Base-by-base conservation (phyloP, 2,113 vertebrate species). In the Petrocephalus zakoni region DNA sequence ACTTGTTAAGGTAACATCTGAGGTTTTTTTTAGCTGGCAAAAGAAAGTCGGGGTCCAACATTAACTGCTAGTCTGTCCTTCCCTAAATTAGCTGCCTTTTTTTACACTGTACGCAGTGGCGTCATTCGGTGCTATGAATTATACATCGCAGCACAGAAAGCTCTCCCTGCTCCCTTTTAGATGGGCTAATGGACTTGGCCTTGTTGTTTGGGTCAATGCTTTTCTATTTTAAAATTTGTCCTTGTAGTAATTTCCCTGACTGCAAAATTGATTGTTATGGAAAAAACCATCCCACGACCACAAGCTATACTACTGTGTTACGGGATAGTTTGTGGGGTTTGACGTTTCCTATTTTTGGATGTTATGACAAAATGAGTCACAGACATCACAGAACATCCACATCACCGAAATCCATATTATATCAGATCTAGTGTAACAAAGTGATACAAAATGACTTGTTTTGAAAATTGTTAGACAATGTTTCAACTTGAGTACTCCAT, bases 161-260 rank as follows among this genome's bases (percentile, higher is more conserved):
- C 34, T 34, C 42, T 42, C 19, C n/a, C 37, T 78, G 2, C 72
- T 78, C 13, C 11, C 2, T 55, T 55, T 55, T 6, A 8, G 8
- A 49, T 49, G 47, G 72, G 34, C 34, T 78, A 78, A 78, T 78
- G 72, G 29, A 42, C 72, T n/a, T 78, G 72, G 72, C 34, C 72
- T 78, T 78, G 34, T 37, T 78, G 29, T 78, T 78, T 78, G 72
- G 72, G 72, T 78, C 72, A 29, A 42, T 42, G 13, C 29, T 34
- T 78, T 78, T 78, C 72, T 78, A 42, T 78, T 78, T 78, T 78
- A 37, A 78, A 78, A 78, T 78, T 10, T 78, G 72, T 34, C 72
- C 72, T 78, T 78, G 72, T 21, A 19, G 72, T 78, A 78, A 78
- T 42, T 78, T 42, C 17, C 29, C 17, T 78, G 72, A 13, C 34